phyloP scores from a whole-genome alignment of 23 tunicate species.

The Halocynthia aurantium region DNA sequence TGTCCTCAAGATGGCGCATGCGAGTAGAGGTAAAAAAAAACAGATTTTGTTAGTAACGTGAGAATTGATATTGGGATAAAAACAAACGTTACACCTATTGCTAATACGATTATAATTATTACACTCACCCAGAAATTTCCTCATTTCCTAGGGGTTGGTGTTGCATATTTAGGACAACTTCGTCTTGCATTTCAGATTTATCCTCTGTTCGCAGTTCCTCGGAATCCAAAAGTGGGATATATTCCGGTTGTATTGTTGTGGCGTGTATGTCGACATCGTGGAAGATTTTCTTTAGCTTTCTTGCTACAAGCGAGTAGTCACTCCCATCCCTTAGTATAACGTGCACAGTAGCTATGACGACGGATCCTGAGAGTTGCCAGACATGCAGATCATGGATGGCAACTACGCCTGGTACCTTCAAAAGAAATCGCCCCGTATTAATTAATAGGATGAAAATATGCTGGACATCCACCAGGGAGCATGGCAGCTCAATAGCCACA shows the following conservation, averaged over 20 bases:
- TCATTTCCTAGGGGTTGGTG: not conserved
- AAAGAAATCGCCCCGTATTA: not conserved
- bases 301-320: slow-evolving; percentile 19
- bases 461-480: too few relatives aligned
- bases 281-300: slow-evolving; percentile 36
- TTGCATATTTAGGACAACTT: not conserved
- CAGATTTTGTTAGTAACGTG: too few relatives aligned
- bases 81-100: not conserved
- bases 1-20: too few relatives aligned
- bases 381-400: slow-evolving; percentile 49
- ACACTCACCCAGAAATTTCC: not conserved
- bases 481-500: too few relatives aligned
- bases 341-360: slow-evolving; percentile 58
- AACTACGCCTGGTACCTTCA: slow-evolving; percentile 27
- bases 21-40: too few relatives aligned
- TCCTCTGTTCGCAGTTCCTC: not conserved
- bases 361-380: slow-evolving; percentile 46
- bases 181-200: not conserved
- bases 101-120: not conserved
- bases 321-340: slow-evolving; percentile 23
- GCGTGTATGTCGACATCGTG: slow-evolving; percentile 49
- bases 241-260: slow-evolving; percentile 50
- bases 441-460: not conserved
- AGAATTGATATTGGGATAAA: too few relatives aligned
- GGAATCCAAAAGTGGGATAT: not conserved